Conservation (phyloP, 2,113 vertebrate species). For the Ptyas mucosa region DNA sequence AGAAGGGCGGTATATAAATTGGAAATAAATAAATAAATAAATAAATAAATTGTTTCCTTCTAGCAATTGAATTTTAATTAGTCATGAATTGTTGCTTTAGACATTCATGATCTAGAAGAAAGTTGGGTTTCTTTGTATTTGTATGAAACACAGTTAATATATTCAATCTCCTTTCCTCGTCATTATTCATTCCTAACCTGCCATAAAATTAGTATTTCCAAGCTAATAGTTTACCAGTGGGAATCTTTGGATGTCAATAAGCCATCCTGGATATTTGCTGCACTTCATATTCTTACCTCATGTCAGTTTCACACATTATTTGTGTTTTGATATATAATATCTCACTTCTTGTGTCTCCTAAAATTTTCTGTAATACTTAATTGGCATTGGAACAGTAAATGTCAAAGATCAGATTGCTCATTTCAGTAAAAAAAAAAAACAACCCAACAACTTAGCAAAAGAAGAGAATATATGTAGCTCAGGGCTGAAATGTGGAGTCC, state of each 20-base stretch:
- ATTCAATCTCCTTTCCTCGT: slow-evolving; percentile 29
- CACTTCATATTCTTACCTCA: slow-evolving; percentile 12
- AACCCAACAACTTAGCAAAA: not conserved
- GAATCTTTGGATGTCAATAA: slow-evolving; percentile 39
- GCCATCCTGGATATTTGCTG: slow-evolving; percentile 29
- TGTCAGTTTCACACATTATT: slow-evolving; percentile 6
- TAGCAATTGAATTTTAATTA: slow-evolving; percentile 17
- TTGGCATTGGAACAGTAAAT: slow-evolving; percentile 13
- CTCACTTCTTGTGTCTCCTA: not conserved
- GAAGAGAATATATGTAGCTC: not conserved
- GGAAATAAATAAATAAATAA: too few relatives aligned
- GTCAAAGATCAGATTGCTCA: slow-evolving; percentile 13
- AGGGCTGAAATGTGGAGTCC: not conserved
- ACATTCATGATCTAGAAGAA: slow-evolving; percentile 18
- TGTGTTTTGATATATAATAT: slow-evolving; percentile 18
- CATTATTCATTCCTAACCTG: slow-evolving; percentile 55
- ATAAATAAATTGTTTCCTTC: not conserved
- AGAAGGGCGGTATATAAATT: too few relatives aligned
- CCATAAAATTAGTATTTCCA: slow-evolving; percentile 55
- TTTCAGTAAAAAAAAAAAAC: not conserved
- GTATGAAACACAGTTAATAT: slow-evolving; percentile 43
- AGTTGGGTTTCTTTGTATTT: slow-evolving; percentile 40
- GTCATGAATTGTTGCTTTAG: slow-evolving; percentile 16
- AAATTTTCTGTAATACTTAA: not conserved
- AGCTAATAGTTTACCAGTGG: slow-evolving; percentile 48